Conservation (phyloP, 2,888 invertebrate species). For the Choreutis nemorana region DNA sequence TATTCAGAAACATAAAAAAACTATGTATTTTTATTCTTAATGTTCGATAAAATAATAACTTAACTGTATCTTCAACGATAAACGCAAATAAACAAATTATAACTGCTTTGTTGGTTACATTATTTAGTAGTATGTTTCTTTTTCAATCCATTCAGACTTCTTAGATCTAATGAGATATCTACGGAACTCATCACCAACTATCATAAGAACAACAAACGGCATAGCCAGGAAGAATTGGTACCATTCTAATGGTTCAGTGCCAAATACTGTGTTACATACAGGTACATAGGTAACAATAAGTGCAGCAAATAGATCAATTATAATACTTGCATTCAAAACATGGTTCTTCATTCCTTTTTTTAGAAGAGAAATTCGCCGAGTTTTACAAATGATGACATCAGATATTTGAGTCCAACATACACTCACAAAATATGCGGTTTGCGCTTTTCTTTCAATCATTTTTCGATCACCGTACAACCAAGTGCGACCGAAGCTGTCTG, state of each 20-base stretch:
- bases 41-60: too few species aligned
- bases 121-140: conserved; percentile 76
- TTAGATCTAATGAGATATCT: conserved; percentile 73
- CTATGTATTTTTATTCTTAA: too few species aligned
- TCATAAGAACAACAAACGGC: conserved; percentile 78
- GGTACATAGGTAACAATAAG: conserved; percentile 74
- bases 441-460: conserved; percentile 74
- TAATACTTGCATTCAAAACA: conserved; percentile 68
- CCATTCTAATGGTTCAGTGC: conserved; percentile 74
- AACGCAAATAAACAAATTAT: too few species aligned
- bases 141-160: conserved; percentile 75
- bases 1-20: too few species aligned
- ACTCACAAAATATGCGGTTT: conserved; percentile 82
- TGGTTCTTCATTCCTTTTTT: conserved; percentile 81
- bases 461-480: conserved; percentile 78
- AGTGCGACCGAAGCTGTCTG: conserved; percentile 78
- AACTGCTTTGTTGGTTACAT: background rate
- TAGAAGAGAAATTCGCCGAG: conserved; percentile 74
- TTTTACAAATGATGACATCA: conserved; percentile 82
- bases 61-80: too few species aligned
- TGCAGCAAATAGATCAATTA: conserved; percentile 72
- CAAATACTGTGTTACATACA: conserved; percentile 71
- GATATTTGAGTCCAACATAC: conserved; percentile 81
- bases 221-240: conserved; percentile 75
- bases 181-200: conserved; percentile 77